Evolutionary conservation across 2,888 invertebrate species (phyloP).

Genomic region (Entomobrya proxima): DNA sequence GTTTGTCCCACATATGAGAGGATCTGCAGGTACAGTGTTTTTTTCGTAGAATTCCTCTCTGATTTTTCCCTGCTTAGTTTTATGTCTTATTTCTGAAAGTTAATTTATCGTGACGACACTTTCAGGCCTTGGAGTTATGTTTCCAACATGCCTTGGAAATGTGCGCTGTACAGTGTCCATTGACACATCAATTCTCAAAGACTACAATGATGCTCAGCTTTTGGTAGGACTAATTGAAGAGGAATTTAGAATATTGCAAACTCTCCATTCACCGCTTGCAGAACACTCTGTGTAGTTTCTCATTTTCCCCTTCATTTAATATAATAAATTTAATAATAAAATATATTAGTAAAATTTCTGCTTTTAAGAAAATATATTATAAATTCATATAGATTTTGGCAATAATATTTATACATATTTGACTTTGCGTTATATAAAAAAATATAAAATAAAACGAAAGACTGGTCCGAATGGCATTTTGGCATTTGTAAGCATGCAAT

Average conservation of each 20-base stretch:
- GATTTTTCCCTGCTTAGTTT: not conserved
- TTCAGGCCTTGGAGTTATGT: slow-evolving; percentile 70
- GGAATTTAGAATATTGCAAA: slow-evolving; percentile 42
- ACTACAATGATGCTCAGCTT: slow-evolving; percentile 48
- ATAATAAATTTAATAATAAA: too few relatives aligned
- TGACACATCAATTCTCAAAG: slow-evolving; percentile 65
- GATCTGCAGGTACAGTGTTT: slow-evolving; percentile 62
- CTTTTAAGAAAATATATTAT: too few relatives aligned
- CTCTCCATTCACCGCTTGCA: slow-evolving; percentile 15
- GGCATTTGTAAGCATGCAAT: too few relatives aligned
- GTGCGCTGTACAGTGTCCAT: slow-evolving; percentile 68
- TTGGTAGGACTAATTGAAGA: slow-evolving; percentile 35
- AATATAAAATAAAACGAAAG: too few relatives aligned
- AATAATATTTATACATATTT: too few relatives aligned
- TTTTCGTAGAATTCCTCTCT: not conserved
- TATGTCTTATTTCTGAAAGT: too few relatives aligned
- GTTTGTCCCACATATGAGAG: slow-evolving; percentile 65
- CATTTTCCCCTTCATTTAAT: not conserved
- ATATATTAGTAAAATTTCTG: too few relatives aligned
- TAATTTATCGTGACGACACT: too few relatives aligned
- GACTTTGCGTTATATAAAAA: too few relatives aligned
- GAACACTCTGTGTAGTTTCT: slow-evolving; percentile 33
- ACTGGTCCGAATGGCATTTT: too few relatives aligned
- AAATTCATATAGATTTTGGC: too few relatives aligned
- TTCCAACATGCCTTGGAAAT: slow-evolving; percentile 69